phyloP scores from a whole-genome alignment of 2,797 vertebrate genomes.

The Rhinoraja longicauda region DNA sequence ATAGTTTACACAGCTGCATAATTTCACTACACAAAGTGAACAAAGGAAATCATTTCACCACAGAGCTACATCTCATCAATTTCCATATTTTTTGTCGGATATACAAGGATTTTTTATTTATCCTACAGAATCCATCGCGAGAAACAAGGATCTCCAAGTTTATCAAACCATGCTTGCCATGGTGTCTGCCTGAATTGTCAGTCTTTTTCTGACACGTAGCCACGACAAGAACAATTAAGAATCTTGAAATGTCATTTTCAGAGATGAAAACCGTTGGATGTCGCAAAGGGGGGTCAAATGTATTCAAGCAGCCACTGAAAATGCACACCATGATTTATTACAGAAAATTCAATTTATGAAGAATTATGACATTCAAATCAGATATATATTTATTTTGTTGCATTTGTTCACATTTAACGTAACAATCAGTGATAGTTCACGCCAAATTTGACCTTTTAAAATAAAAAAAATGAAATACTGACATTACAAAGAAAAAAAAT shows the following conservation, averaged over 20 bases:
- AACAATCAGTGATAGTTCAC: not conserved
- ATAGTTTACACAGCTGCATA: not conserved
- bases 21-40: not conserved
- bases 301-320: slow-evolving; percentile 13
- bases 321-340: slow-evolving; percentile 13
- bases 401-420: not conserved
- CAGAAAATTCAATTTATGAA: slow-evolving; percentile 26
- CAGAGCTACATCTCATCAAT: not conserved
- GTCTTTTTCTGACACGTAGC: not conserved
- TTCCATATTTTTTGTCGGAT: not conserved
- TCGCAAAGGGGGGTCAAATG: slow-evolving; percentile 4
- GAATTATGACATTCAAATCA: not conserved
- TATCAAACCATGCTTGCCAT: not conserved
- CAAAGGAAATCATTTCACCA: not conserved
- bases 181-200: not conserved
- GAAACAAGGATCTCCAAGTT: not conserved
- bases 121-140: too few relatives aligned
- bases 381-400: not conserved
- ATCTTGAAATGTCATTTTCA: not conserved
- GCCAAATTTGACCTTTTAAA: slow-evolving; percentile 1
- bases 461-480: not conserved
- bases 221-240: not conserved
- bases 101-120: not conserved
- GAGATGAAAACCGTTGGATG: slow-evolving; percentile 33
- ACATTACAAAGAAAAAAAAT: not conserved